Percentiles rank a stretch among this genome's conserved stretches.
phyloP scores from a whole-genome alignment of 2,888 invertebrate species.

The Venustoraphidia nigricollis region DNA sequence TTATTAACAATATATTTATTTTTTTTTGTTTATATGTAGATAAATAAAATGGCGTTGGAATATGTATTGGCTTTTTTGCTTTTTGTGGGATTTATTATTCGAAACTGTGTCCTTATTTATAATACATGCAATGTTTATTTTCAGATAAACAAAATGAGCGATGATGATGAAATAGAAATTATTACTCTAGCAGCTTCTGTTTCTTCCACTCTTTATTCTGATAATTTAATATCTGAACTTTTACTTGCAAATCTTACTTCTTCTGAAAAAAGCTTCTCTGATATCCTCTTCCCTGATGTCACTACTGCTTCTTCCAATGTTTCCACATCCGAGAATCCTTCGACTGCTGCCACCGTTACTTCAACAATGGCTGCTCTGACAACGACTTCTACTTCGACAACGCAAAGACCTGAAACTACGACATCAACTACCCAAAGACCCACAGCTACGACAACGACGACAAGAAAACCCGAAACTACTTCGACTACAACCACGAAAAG shows the following conservation, averaged over 20 bases:
- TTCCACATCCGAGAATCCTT: constrained; percentile 1
- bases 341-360: constrained; percentile 2
- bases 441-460: constrained; percentile 5
- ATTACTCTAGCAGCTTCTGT: constrained; percentile 1
- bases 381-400: constrained; percentile 4
- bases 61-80: not conserved
- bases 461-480: constrained; percentile 22
- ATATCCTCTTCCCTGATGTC: not conserved
- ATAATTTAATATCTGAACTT: constrained; percentile 9
- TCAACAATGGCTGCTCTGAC: not conserved
- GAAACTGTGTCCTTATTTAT: not conserved
- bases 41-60: constrained; percentile 6
- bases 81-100: not conserved
- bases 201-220: constrained; percentile 2
- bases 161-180: constrained; percentile 14
- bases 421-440: constrained; percentile 5
- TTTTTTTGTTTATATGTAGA: not conserved
- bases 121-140: not conserved
- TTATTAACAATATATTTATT: no score
- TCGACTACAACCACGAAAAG: constrained; percentile 18
- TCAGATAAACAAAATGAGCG: constrained; percentile 20
- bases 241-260: constrained; percentile 13
- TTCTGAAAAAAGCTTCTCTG: constrained; percentile 5
- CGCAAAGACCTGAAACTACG: constrained; percentile 6
- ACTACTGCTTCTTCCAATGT: constrained; percentile 4